Evolutionary conservation across 2,113 vertebrate genomes (phyloP).

Genomic region (Dunckerocampus dactyliophorus): DNA sequence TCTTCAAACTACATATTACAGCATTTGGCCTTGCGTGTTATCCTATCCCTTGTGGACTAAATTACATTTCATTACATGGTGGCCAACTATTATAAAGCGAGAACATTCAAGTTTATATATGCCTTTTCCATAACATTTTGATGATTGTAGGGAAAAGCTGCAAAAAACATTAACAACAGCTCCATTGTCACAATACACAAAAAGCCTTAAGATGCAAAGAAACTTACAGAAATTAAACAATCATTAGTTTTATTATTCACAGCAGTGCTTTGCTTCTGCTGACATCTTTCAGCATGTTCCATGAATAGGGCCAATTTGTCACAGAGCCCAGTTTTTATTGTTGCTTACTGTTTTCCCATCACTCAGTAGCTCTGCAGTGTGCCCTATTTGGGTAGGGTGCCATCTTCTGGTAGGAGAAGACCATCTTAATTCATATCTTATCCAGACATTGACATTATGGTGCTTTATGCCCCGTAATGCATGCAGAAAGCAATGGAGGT

Average conservation of each 20-base stretch:
- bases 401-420: slow-evolving; percentile 84
- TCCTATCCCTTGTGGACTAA: too few species aligned
- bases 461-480: too few species aligned
- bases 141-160: neutral
- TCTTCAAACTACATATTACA: too few species aligned
- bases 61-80: too few species aligned
- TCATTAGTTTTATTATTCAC: neutral
- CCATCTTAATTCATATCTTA: slow-evolving; percentile 30
- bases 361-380: slow-evolving; percentile 23
- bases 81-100: too few species aligned
- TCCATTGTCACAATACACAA: neutral
- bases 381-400: slow-evolving; percentile 82
- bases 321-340: neutral
- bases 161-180: neutral
- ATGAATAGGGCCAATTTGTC: neutral
- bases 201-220: neutral
- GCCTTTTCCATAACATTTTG: neutral
- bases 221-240: neutral
- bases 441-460: slow-evolving; percentile 3
- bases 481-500: too few species aligned
- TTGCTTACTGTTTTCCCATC: neutral
- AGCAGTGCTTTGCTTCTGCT: neutral
- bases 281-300: neutral
- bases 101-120: neutral
- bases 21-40: too few species aligned